phyloP scores from a whole-genome alignment of 2,888 invertebrate species.

The Zeuzera pyrina region DNA sequence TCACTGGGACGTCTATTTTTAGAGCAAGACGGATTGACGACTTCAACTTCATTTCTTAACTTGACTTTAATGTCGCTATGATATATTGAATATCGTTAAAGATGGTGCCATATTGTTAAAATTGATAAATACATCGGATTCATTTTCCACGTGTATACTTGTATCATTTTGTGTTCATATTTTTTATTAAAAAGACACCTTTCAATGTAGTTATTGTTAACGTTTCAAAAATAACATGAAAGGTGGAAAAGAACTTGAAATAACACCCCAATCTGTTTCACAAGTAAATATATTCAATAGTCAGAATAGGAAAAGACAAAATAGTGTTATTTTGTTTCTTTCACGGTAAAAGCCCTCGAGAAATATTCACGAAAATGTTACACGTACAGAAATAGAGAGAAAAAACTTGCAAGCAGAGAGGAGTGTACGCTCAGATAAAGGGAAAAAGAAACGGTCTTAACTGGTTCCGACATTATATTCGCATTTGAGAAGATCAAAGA shows the following conservation, averaged over 20 bases:
- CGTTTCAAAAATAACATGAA: conserved; percentile 25
- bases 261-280: conserved; percentile 36
- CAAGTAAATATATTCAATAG: conserved; percentile 47
- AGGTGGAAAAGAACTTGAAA: conserved; percentile 27
- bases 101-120: conserved; percentile 37
- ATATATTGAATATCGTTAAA: conserved; percentile 47
- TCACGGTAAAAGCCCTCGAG: conserved; percentile 33
- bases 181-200: too few species aligned
- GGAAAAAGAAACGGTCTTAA: conserved; percentile 50
- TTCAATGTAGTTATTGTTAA: conserved; percentile 22
- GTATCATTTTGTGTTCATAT: too few species aligned
- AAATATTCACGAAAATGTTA: conserved; percentile 2
- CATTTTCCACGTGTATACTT: too few species aligned
- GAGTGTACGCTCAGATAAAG: conserved; percentile 44
- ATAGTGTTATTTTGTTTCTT: conserved; percentile 44
- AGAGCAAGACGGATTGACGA: conserved; percentile 47
- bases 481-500: conserved; percentile 70
- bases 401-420: conserved; percentile 34
- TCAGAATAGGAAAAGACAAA: conserved; percentile 41
- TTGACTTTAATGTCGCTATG: conserved; percentile 54
- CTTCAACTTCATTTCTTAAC: conserved; percentile 45
- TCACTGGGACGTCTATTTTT: conserved; percentile 60
- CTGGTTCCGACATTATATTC: conserved; percentile 66
- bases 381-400: conserved; percentile 16
- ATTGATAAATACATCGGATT: too few species aligned